Base-by-base conservation (phyloP, 1,140 invertebrate genomes). In the Octopus bimaculoides region DNA sequence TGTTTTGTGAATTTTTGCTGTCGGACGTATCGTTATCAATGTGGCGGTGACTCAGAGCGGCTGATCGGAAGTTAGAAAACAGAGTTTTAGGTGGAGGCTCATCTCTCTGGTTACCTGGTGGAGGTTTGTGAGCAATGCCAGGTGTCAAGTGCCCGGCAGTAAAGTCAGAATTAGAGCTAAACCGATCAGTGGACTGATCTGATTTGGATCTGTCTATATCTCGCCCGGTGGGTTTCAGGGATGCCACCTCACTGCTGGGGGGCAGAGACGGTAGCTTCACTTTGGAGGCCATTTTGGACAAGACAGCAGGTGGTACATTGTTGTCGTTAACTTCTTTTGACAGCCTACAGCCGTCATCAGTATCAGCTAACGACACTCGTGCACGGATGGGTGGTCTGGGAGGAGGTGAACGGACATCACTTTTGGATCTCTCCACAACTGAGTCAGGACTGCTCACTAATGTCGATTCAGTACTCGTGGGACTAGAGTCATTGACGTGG, bases 81-180 rank as follows among this genome's bases (percentile, higher is more conserved):
- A 87, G 82, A 17, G 85, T 85, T 83, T 86, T 87, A 76, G 82
- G 84, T 77, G 83, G 83, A 56, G 77, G 78, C 20, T 84, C 82
- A 41, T 86, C 86, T 56, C 81, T 71, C 26, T 71, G 66, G 66
- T 71, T 81, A 75, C 81, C 78, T 61, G 75, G 75, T 54, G 78
- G 73, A n/a, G 83, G 81, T 82, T 85, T 85, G 75, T 81, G 81
- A 41, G 82, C 78, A 26, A 82, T 73, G 61, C 83, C 82, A 78
- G 81, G 80, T 74, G 66, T 71, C 66, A 71, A n/a, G 66, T 20
- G 66, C 17, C 66, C 66, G 26, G 66, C 54, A 54, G 75, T n/a
- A 53, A 17, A 17, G 9, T 53, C 52, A n/a, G 75, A 77, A 9
- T 77, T 55, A 54, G 75, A 20, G 41, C 52, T 54, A n/a, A 55